A percentile compares a stretch with the other conserved stretches of the same genome.
phyloP scores from a whole-genome alignment of 2,797 vertebrate species.

The Yasuhikotakia modesta region DNA sequence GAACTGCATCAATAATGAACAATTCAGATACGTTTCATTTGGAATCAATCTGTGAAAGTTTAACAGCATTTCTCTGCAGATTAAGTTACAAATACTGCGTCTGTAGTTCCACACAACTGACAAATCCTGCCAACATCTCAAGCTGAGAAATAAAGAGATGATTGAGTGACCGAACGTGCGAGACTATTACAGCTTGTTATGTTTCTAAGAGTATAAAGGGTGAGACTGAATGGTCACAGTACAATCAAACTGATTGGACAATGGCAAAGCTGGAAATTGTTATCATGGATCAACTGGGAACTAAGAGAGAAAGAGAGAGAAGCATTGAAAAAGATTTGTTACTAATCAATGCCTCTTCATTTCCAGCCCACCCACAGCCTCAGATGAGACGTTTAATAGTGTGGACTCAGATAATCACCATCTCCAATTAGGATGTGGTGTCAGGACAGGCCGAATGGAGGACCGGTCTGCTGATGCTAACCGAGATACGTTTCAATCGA shows the following conservation, averaged over 20 bases:
- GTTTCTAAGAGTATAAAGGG: conserved; percentile 67
- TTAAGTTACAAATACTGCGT: background rate
- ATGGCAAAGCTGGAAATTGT: conserved; percentile 80
- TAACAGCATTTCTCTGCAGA: background rate
- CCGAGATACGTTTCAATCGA: too few relatives aligned
- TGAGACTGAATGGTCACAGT: conserved; percentile 63
- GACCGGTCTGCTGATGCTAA: conserved; percentile 74
- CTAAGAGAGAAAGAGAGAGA: conserved; percentile 76
- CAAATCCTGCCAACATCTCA: background rate
- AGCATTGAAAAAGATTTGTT: conserved; percentile 75
- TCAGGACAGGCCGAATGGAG: conserved; percentile 78
- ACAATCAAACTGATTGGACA: conserved; percentile 82
- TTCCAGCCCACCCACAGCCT: conserved; percentile 76
- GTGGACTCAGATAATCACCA: conserved; percentile 87
- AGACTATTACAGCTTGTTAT: conserved; percentile 28
- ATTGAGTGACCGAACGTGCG: too few relatives aligned
- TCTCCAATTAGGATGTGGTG: conserved; percentile 87
- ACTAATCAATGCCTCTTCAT: conserved; percentile 92
- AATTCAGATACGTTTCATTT: too few relatives aligned
- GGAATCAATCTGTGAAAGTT: too few relatives aligned
- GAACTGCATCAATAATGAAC: too few relatives aligned
- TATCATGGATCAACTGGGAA: conserved; percentile 83
- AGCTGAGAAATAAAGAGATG: too few relatives aligned
- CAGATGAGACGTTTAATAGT: conserved; percentile 87
- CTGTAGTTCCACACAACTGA: background rate